Evolutionary conservation across 1,140 invertebrate genomes (phyloP), one percentile per base, ranked within the genome.

Genomic region (honey bee (Apis mellifera)): DNA sequence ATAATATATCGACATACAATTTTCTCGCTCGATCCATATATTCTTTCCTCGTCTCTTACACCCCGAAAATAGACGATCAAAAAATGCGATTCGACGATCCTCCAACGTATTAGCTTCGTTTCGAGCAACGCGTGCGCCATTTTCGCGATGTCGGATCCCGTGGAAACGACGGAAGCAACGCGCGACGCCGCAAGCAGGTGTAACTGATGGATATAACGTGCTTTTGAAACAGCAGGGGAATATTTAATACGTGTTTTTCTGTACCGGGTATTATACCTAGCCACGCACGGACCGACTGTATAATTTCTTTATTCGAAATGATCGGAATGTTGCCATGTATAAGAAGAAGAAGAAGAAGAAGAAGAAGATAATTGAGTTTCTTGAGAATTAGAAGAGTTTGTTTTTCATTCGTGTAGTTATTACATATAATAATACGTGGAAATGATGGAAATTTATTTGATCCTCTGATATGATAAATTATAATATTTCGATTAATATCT

Each of bases 201-300:
- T 88, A 87, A 84, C 76, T 87, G 84, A 86, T 87, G 82, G 77
- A 87, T 85, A 77, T 88, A 88, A 88, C 86, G 84, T 88, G 87
- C 86, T 83, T 88, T 88, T 88, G 74, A 88, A 85, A 68, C 75
- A 85, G 77, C 66, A 70, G 82, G 87, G 87, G 87, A 88, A 88
- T 88, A 88, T 65, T 88, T 88, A 88, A 88, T 88, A 83, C 81
- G 50, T 78, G 57, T 88, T 87, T 74, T 88, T 88, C 86, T 85
- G 84, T 84, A 76, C 83, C 80, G 78, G 65, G 68, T 85, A 83
- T 87, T 87, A 79, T 87, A 85, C 52, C 68, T 72, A 73, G 72
- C 69, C 75, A 82, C 75, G 82, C 77, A 87, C 70, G 71, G 78
- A 69, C 64, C 78, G 76, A 64, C n/a, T 26, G 19, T 55, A 83